phyloP scores from a whole-genome alignment of 1,140 invertebrate genomes.

The Orchesella cincta region DNA sequence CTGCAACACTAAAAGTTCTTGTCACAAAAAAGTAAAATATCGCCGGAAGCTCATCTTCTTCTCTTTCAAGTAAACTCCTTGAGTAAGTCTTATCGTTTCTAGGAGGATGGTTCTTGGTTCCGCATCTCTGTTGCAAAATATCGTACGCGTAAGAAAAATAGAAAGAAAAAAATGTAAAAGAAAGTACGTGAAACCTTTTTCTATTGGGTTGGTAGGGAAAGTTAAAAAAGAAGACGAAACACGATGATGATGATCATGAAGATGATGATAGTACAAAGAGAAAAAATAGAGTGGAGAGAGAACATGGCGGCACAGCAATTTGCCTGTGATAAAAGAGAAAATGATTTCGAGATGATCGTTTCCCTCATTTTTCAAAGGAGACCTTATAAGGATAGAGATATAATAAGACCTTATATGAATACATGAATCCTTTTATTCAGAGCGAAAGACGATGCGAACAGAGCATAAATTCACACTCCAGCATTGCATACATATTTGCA shows the following conservation, averaged over 20 bases:
- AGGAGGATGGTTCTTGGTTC: no score
- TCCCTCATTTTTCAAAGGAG: slow-evolving; percentile 25
- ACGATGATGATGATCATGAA: neutral
- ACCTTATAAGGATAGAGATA: no score
- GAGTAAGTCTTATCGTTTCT: no score
- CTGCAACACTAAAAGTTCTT: neutral
- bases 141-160: no score
- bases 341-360: slow-evolving; percentile 24
- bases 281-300: slow-evolving; percentile 14
- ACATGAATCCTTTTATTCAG: no score
- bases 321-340: slow-evolving; percentile 28
- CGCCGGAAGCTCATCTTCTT: slow-evolving; percentile 18
- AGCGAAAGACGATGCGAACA: no score
- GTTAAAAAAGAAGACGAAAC: neutral
- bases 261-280: neutral
- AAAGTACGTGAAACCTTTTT: neutral
- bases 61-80: no score
- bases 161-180: no score
- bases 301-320: slow-evolving; percentile 5
- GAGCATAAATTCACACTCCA: no score
- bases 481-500: no score
- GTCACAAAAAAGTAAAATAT: slow-evolving; percentile 29
- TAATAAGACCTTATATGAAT: no score
- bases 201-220: neutral
- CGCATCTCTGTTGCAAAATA: no score